Percentiles rank a stretch among this genome's conserved stretches.
Conservation (phyloP, 2,113 vertebrate species). For the Oncorhynchus nerka region DNA sequence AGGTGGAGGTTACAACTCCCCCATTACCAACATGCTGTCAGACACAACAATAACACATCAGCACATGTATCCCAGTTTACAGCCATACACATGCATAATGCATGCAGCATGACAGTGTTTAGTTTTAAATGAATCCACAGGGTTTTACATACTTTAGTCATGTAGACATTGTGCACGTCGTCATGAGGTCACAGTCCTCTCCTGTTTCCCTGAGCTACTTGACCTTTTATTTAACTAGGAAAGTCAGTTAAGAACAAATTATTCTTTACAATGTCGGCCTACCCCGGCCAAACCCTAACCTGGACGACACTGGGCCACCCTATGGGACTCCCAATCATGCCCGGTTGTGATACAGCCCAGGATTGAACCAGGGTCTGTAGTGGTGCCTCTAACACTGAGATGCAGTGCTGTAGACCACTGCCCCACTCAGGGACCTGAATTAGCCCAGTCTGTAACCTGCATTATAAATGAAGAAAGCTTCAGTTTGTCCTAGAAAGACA, state of each 20-base stretch:
- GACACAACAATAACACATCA: not conserved
- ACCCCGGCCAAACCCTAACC: no score
- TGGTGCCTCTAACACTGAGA: no score
- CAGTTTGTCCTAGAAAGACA: no score
- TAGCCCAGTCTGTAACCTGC: not conserved
- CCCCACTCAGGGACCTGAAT: no score
- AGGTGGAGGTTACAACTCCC: no score
- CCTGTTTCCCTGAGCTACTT: not conserved
- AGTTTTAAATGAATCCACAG: not conserved
- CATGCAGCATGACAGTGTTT: not conserved
- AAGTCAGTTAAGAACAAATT: no score
- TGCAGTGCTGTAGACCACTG: no score
- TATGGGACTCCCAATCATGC: no score
- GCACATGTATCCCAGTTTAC: not conserved
- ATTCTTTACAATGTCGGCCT: no score
- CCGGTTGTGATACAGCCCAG: no score
- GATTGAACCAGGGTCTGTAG: no score
- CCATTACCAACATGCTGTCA: not conserved
- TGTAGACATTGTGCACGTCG: not conserved
- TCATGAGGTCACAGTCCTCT: not conserved
- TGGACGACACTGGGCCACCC: no score
- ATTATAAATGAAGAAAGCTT: not conserved
- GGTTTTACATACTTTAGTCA: not conserved
- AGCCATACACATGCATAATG: not conserved
- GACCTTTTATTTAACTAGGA: not conserved